Percentiles rank a stretch among this genome's conserved stretches.
Conservation (phyloP, 2,797 vertebrate genomes). For the Chaenodraco wilsoni region DNA sequence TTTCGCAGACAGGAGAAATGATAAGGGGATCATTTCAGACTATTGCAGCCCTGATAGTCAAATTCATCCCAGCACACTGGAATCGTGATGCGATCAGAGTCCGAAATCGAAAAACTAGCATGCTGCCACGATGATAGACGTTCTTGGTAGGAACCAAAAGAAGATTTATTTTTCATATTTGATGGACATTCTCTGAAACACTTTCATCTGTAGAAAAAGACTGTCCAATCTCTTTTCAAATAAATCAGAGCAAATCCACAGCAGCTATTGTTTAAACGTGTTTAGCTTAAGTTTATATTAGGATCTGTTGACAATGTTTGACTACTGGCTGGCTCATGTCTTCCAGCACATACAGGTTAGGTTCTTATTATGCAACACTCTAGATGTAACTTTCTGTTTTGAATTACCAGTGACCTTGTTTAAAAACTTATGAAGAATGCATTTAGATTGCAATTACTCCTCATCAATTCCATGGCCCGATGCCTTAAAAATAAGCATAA, state of each 20-base stretch:
- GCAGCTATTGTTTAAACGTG: constrained; percentile 23
- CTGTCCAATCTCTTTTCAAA: constrained; percentile 11
- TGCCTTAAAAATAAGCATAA: constrained; percentile 42
- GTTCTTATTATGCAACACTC: constrained; percentile 6
- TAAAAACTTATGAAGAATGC: constrained; percentile 36
- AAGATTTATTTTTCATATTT: constrained; percentile 19
- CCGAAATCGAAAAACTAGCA: constrained; percentile 27
- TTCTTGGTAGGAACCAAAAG: constrained; percentile 7
- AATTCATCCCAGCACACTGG: constrained; percentile 39
- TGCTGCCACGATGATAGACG: not conserved
- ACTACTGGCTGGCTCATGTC: not conserved
- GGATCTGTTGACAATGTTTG: constrained; percentile 9
- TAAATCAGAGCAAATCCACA: constrained; percentile 13
- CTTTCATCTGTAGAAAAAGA: constrained; percentile 21
- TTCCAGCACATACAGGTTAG: not conserved
- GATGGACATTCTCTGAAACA: constrained; percentile 9
- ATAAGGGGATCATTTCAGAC: constrained; percentile 44
- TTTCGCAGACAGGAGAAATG: constrained; percentile 34
- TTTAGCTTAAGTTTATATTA: constrained; percentile 9
- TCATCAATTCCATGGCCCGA: constrained; percentile 17
- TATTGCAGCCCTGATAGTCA: constrained; percentile 35
- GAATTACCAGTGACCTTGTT: constrained; percentile 44
- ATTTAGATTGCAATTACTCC: constrained; percentile 23
- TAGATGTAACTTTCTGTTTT: constrained; percentile 17
- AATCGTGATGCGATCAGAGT: constrained; percentile 50